A percentile compares a stretch with the other conserved stretches of the same genome.
Conservation (phyloP, 1,140 invertebrate genomes). For the Calephelis nemesis region DNA sequence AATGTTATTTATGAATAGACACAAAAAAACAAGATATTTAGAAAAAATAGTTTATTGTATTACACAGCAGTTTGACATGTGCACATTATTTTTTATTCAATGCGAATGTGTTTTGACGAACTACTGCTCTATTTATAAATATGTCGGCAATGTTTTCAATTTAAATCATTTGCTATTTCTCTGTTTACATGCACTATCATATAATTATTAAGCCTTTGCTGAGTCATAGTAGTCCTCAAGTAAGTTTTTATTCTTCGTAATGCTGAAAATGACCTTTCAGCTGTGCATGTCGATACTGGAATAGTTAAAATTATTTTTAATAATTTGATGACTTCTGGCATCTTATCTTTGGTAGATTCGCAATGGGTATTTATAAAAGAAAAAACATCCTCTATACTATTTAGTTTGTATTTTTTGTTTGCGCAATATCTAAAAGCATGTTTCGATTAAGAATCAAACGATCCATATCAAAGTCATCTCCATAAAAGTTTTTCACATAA, state of each 20-base stretch:
- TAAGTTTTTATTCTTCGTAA: not conserved
- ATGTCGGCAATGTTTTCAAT: not conserved
- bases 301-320: constrained; percentile 3
- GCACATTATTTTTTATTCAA: not conserved
- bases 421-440: not conserved
- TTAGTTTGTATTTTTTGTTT: not conserved
- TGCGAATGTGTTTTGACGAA: not conserved
- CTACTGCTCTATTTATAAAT: not conserved
- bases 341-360: not conserved
- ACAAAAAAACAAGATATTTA: constrained; percentile 5
- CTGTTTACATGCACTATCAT: not conserved
- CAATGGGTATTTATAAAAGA: not conserved
- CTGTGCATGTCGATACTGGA: not conserved
- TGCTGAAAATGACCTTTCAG: not conserved
- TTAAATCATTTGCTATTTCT: not conserved
- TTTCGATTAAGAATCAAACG: not conserved
- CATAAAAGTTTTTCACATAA: constrained; percentile 6
- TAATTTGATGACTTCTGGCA: not conserved
- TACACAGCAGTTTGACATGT: constrained; percentile 6
- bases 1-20: not conserved
- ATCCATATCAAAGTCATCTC: constrained; percentile 5
- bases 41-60: constrained; percentile 1
- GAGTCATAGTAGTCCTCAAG: too few relatives aligned
- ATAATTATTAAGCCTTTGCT: not conserved
- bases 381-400: constrained; percentile 1